Conservation (phyloP, 2,888 invertebrate species). For the Caenorhabditis parvicauda region DNA sequence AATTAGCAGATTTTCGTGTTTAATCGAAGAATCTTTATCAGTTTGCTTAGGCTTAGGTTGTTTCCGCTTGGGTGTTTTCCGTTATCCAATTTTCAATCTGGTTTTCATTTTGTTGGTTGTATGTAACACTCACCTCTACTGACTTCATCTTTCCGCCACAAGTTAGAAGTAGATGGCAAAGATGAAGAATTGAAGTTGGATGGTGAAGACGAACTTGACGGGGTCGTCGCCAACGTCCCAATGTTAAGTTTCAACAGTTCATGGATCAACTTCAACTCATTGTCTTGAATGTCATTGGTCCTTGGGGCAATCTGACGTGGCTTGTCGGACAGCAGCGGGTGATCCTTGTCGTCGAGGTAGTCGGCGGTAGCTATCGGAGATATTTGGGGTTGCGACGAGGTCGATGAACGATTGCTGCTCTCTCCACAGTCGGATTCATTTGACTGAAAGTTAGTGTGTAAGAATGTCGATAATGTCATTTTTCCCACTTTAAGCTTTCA, state of each 20-base stretch:
- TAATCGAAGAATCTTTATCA: no score
- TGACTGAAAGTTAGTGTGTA: no score
- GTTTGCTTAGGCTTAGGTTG: no score
- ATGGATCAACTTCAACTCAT: conserved; percentile 30
- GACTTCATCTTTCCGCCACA: no score
- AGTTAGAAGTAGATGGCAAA: conserved; percentile 20
- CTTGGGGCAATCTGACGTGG: conserved; percentile 24
- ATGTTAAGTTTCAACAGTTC: conserved; percentile 38
- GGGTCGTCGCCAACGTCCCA: conserved; percentile 6
- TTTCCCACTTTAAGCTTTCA: no score
- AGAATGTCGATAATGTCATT: no score
- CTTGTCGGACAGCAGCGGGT: conserved; percentile 23
- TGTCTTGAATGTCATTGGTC: conserved; percentile 10
- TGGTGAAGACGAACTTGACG: neutral
- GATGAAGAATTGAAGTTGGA: conserved; percentile 16
- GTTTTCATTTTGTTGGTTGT: no score
- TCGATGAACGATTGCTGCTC: conserved; percentile 29
- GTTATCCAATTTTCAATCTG: no score
- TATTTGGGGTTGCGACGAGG: conserved; percentile 33
- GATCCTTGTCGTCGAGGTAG: conserved; percentile 22
- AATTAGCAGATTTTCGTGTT: no score
- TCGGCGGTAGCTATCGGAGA: conserved; percentile 21
- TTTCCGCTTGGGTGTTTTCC: no score
- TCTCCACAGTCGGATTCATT: conserved; percentile 33
- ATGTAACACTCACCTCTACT: no score